These are phyloP conservation scores for Sebastiscus albofasciatus DNA, from an alignment of 2,797 vertebrate genomes.

Conservation along the genomic window DNA sequence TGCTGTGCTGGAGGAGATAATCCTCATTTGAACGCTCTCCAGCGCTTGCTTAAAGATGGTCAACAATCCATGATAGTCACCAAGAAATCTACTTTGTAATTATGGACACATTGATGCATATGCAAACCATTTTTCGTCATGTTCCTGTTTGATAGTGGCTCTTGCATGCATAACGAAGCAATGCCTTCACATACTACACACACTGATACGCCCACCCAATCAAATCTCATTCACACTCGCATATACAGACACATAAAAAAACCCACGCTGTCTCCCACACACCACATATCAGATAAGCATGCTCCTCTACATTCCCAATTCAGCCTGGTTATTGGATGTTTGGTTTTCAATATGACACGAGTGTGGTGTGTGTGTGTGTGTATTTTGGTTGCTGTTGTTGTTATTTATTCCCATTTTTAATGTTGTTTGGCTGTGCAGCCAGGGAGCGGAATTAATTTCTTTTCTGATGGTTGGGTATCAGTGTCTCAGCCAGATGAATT, in stretches of 20 bases:
- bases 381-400: constrained; percentile 73
- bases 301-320: constrained; percentile 63
- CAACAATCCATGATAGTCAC: constrained; percentile 68
- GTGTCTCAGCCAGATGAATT: constrained; percentile 84
- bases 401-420: constrained; percentile 83
- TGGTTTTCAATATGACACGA: constrained; percentile 67
- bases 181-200: constrained; percentile 64
- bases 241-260: constrained; percentile 51
- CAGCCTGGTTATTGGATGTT: constrained; percentile 76
- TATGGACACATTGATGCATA: constrained; percentile 74
- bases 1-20: constrained; percentile 77
- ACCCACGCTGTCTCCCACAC: constrained; percentile 61
- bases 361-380: constrained; percentile 32
- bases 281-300: constrained; percentile 74
- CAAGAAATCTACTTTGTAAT: constrained; percentile 77
- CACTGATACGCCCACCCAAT: constrained; percentile 73
- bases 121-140: constrained; percentile 66
- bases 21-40: constrained; percentile 74
- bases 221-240: constrained; percentile 73
- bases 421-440: constrained; percentile 76
- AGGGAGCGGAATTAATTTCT: constrained; percentile 83
- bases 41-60: constrained; percentile 70
- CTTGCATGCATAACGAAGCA: constrained; percentile 65
- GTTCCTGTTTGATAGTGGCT: constrained; percentile 70
- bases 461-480: constrained; percentile 82